phyloP scores from a whole-genome alignment of 2,113 vertebrate genomes.

The Dermatemys mawii region DNA sequence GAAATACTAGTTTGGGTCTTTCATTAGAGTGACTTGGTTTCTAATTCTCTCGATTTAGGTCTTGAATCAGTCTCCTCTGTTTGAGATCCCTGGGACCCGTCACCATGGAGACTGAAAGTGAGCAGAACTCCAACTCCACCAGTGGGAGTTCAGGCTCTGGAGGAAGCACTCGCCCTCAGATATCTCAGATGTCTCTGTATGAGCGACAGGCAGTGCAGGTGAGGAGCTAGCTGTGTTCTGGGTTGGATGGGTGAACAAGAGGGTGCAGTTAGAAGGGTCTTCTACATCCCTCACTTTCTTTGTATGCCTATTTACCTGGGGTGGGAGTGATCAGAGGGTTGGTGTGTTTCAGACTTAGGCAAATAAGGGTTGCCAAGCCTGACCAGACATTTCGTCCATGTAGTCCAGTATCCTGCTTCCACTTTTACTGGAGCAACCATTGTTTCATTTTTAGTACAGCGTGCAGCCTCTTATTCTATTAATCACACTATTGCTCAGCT shows the following conservation, averaged over 20 bases:
- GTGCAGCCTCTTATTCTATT: background rate
- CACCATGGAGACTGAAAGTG: constrained; percentile 93
- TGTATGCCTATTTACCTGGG: background rate
- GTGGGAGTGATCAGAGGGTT: background rate
- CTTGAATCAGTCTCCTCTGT: constrained; percentile 56
- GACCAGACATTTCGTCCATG: background rate
- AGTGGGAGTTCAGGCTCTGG: constrained; percentile 87
- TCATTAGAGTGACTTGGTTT: constrained; percentile 36
- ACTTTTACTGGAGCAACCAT: background rate
- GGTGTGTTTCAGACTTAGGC: background rate
- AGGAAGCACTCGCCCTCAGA: constrained; percentile 91
- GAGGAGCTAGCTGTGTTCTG: background rate
- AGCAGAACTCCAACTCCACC: constrained; percentile 89
- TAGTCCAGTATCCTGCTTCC: background rate
- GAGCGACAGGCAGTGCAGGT: constrained; percentile 97
- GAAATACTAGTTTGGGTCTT: background rate
- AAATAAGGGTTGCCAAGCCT: background rate
- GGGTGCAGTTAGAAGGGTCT: background rate
- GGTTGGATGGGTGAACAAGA: background rate
- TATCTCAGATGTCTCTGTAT: constrained; percentile 96
- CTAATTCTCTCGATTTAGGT: constrained; percentile 36
- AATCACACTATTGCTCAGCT: background rate
- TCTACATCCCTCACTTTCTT: rapidly evolving
- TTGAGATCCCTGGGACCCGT: constrained; percentile 61
- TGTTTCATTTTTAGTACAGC: background rate